Percentiles rank a stretch among this genome's conserved stretches.
Conservation (phyloP, 2,888 invertebrate species). For the Aphelenchoides bicaudatus region DNA sequence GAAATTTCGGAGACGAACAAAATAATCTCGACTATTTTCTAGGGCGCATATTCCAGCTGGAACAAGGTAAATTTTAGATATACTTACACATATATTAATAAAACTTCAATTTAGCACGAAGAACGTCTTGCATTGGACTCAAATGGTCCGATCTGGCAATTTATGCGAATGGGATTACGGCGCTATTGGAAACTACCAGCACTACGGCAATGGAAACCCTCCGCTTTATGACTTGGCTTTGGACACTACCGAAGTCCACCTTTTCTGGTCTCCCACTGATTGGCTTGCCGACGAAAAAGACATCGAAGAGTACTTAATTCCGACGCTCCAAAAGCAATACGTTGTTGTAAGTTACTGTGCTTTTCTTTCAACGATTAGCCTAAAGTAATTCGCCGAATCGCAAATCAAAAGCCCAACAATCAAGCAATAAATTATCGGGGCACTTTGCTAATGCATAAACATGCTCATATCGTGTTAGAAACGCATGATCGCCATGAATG, state of each 20-base stretch:
- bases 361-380: not conserved
- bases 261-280: slow-evolving; percentile 23
- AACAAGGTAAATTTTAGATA: slow-evolving; percentile 39
- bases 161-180: slow-evolving; percentile 45
- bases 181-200: slow-evolving; percentile 33
- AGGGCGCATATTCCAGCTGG: slow-evolving; percentile 58
- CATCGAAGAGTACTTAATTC: slow-evolving; percentile 30
- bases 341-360: slow-evolving; percentile 12
- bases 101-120: no score
- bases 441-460: not conserved
- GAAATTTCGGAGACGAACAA: not conserved
- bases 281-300: slow-evolving; percentile 40
- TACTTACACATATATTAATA: no score
- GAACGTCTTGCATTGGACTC: slow-evolving; percentile 49
- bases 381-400: not conserved
- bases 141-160: slow-evolving; percentile 48
- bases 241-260: not conserved
- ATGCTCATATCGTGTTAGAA: slow-evolving; percentile 5
- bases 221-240: not conserved
- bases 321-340: slow-evolving; percentile 12
- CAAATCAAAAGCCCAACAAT: no score
- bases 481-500: slow-evolving; percentile 2
- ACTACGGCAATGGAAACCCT: slow-evolving; percentile 36
- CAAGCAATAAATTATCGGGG: slow-evolving; percentile 1
- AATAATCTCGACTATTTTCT: slow-evolving; percentile 16